Conservation (phyloP, 2,797 vertebrate species). For the Megaceryle alcyon region DNA sequence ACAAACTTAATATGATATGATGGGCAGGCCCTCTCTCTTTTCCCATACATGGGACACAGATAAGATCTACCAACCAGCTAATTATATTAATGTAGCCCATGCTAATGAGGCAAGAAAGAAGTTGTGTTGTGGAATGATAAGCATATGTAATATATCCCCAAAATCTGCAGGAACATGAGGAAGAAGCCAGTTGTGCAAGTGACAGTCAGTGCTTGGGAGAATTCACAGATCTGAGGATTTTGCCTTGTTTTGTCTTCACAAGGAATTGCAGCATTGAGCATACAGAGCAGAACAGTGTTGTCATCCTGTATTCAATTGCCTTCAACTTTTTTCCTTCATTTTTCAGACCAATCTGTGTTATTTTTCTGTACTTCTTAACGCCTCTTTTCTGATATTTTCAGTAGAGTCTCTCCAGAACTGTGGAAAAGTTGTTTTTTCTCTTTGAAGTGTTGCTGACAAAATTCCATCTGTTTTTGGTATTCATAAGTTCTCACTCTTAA, state of each 20-base stretch:
- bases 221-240: background rate
- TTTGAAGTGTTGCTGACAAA: slow-evolving; percentile 30
- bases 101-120: background rate
- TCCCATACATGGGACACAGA: background rate
- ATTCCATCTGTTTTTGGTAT: slow-evolving; percentile 17
- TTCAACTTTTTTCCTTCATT: background rate
- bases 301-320: background rate
- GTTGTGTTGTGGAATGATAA: background rate
- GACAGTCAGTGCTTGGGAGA: background rate
- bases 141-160: background rate
- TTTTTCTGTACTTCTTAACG: background rate
- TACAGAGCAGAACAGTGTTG: background rate
- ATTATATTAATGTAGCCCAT: background rate
- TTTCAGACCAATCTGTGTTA: background rate
- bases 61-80: background rate
- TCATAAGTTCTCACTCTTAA: slow-evolving; percentile 8
- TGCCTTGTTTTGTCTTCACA: background rate
- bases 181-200: background rate
- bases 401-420: background rate
- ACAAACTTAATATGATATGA: background rate
- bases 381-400: background rate
- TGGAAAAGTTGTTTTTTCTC: background rate
- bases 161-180: background rate
- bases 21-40: background rate
- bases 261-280: background rate